A percentile compares a stretch with the other conserved stretches of the same genome.
Evolutionary conservation across 2,888 invertebrate species (phyloP).

Genomic region (Yponomeuta plumbellus): DNA sequence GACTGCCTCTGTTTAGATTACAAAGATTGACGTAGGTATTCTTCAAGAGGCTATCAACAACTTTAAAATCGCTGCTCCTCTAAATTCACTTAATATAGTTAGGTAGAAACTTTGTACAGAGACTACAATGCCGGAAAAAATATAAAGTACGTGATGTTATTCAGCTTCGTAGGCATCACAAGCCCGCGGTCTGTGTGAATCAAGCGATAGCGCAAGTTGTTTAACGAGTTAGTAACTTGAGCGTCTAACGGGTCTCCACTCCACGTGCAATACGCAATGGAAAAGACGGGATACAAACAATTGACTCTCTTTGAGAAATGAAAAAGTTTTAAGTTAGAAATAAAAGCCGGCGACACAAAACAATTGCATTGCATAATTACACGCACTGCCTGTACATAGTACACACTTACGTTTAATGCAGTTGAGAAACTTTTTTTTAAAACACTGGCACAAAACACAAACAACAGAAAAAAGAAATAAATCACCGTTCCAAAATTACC

Average conservation of each 20-base stretch:
- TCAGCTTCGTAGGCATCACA: background rate
- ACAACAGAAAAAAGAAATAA: slow-evolving; percentile 24
- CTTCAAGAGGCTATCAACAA: too few relatives aligned
- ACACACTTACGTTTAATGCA: too few relatives aligned
- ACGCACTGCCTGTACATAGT: too few relatives aligned
- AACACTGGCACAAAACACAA: slow-evolving; percentile 20
- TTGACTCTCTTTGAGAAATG: background rate
- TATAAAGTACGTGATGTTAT: background rate
- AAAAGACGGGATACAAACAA: background rate
- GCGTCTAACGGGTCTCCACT: slow-evolving; percentile 10
- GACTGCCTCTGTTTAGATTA: too few relatives aligned
- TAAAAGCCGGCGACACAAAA: too few relatives aligned
- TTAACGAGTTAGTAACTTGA: slow-evolving; percentile 9
- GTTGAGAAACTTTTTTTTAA: slow-evolving; percentile 25
- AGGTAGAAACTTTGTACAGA: background rate
- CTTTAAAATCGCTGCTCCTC: too few relatives aligned
- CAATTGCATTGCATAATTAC: too few relatives aligned
- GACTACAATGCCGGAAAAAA: background rate
- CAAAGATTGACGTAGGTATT: too few relatives aligned
- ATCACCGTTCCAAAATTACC: slow-evolving; percentile 37
- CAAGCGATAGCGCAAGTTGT: slow-evolving; percentile 13
- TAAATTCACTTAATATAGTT: background rate
- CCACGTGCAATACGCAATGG: slow-evolving; percentile 5
- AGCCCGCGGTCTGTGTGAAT: background rate
- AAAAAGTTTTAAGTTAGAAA: too few relatives aligned